These are phyloP conservation scores for Drosophila equinoxialis DNA, from an alignment of 1,140 invertebrate genomes.

Conservation along the genomic window DNA sequence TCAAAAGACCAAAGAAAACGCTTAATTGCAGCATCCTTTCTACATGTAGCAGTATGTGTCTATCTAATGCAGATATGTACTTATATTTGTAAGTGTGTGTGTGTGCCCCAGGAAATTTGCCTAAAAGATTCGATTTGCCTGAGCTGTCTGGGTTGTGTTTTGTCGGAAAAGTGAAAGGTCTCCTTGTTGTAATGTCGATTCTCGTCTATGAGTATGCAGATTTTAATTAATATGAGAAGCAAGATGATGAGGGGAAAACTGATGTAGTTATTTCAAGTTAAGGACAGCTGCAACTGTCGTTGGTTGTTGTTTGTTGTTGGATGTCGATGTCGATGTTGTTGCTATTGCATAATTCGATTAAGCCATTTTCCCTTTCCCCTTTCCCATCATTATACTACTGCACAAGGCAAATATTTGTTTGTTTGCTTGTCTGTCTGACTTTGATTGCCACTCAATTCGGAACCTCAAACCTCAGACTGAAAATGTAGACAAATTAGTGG, in stretches of 20 bases:
- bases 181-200: slow-evolving; percentile 28
- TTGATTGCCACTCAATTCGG: slow-evolving; percentile 52
- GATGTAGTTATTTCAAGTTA: slow-evolving; percentile 72
- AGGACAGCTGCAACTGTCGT: slow-evolving; percentile 47
- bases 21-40: slow-evolving; percentile 39
- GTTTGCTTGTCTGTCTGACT: slow-evolving; percentile 51
- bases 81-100: background rate
- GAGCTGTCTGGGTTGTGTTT: slow-evolving; percentile 29
- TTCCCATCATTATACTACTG: background rate
- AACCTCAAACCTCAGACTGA: slow-evolving; percentile 10
- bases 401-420: slow-evolving; percentile 67
- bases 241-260: slow-evolving; percentile 34
- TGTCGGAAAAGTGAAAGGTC: slow-evolving; percentile 42
- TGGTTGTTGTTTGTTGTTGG: slow-evolving; percentile 26
- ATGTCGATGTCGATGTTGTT: slow-evolving; percentile 16
- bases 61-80: slow-evolving; percentile 6
- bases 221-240: slow-evolving; percentile 67
- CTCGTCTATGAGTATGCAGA: slow-evolving; percentile 15
- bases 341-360: slow-evolving; percentile 78
- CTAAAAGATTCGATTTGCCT: slow-evolving; percentile 64
- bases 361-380: slow-evolving; percentile 33
- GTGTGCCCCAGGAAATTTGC: slow-evolving; percentile 50
- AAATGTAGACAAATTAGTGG: slow-evolving; percentile 71
- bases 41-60: background rate
- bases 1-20: slow-evolving; percentile 18